Conservation (phyloP, 1,140 invertebrate species). For the Asobara japonica region DNA sequence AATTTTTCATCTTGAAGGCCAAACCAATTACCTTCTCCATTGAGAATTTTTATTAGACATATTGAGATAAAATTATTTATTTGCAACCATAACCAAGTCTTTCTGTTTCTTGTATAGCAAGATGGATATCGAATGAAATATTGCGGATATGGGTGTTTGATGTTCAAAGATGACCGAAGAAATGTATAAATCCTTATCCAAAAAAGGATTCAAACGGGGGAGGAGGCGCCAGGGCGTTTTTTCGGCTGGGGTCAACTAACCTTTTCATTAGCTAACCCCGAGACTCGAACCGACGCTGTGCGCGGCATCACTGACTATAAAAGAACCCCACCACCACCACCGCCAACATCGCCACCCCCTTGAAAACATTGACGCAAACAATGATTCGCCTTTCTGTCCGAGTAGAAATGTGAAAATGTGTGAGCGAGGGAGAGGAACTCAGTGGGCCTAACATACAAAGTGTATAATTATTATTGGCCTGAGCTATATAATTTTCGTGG, state of each 20-base stretch:
- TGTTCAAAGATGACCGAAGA: background rate
- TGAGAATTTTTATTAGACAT: too few species aligned
- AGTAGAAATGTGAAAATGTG: conserved; percentile 17
- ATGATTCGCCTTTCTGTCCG: conserved; percentile 33
- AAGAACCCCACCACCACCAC: background rate
- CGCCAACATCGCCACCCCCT: background rate
- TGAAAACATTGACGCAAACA: conserved; percentile 60
- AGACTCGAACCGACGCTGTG: conserved; percentile 38
- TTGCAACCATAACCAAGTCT: too few species aligned
- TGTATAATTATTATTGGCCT: conserved; percentile 55
- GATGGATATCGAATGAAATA: background rate
- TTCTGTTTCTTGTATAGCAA: too few species aligned
- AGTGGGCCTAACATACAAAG: conserved; percentile 46
- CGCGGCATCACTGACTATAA: conserved; percentile 38
- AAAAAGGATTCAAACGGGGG: background rate
- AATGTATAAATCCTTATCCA: background rate
- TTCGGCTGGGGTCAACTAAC: conserved; percentile 62
- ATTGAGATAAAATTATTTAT: too few species aligned
- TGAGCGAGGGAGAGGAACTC: conserved; percentile 27
- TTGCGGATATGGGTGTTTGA: background rate
- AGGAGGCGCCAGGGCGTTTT: conserved; percentile 62
- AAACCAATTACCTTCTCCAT: too few species aligned
- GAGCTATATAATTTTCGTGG: conserved; percentile 60
- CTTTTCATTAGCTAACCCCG: conserved; percentile 65
- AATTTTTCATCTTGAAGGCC: too few species aligned